Base-by-base conservation (phyloP, 2,888 invertebrate species). In the Hipparchia sbordonii region DNA sequence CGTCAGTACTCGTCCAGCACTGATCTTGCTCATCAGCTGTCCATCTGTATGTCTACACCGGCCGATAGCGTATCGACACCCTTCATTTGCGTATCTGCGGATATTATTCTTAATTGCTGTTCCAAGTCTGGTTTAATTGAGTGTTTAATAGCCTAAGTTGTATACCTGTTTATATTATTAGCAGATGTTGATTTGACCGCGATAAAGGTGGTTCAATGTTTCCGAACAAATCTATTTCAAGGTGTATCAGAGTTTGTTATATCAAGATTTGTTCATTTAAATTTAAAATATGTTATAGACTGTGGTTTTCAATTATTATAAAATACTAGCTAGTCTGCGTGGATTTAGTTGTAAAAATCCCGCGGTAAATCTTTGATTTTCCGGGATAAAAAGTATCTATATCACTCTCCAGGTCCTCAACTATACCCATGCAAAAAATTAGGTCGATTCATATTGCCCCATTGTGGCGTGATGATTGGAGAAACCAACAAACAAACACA, bases 11-110 rank as follows among this genome's bases (percentile, higher is more conserved):
- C 61, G 73, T 74, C 74, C 72, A 78, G 87, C 90, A 91, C 89
- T 90, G 92, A 93, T 92, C 91, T 87, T 76, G 82, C 87, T 84
- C 92, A 87, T 92, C 91, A 91, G 88, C 90, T 91, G 92, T 90
- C 91, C 82, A 88, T 87, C 87, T 82, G 83, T 78, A 76, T 77
- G 84, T 81, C 84, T 79, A 66, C 73, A 87, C 87, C 85, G 86
- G 82, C 51, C 81, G 87, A 71, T 81, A 74, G 67, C 68, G 70
- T 77, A 76, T 73, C 74, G 75, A 76, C 74, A 72, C 76, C 70
- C 73, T 74, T 71, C 73, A 76, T 74, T 77, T 75, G 72, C 73
- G 72, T 76, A 69, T 69, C 69, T 13, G 69, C 39, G 12, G 52
- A 59, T 68, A 69, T 69, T 69, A 61, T 52, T 61, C 69, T 61